phyloP scores from a whole-genome alignment of 2,113 vertebrate genomes.

The Lophotis ruficrista region DNA sequence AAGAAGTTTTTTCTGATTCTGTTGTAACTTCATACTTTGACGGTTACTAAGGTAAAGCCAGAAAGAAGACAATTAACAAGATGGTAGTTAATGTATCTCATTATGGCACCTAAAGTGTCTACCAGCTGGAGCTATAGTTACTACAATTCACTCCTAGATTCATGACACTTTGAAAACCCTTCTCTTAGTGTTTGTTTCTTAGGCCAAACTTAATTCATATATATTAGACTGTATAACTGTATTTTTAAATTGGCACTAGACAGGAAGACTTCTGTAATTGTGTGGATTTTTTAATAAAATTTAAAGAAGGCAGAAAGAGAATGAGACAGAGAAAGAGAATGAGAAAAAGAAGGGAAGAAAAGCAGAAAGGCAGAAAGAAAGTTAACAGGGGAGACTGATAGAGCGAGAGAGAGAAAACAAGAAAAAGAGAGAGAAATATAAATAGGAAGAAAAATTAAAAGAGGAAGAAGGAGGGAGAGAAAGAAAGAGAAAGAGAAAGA shows the following conservation, averaged over 20 bases:
- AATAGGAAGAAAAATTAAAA: no score
- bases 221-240: not conserved
- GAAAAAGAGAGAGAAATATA: not conserved
- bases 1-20: not conserved
- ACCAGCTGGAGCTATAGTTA: not conserved
- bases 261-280: not conserved
- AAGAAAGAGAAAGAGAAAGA: not conserved
- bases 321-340: not conserved
- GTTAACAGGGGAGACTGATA: not conserved
- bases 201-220: not conserved
- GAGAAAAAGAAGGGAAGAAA: not conserved
- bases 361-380: not conserved
- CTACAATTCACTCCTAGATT: not conserved
- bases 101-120: not conserved
- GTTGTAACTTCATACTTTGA: not conserved
- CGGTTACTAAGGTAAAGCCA: not conserved
- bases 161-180: not conserved
- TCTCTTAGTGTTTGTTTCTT: not conserved
- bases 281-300: not conserved
- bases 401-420: not conserved
- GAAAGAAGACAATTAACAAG: not conserved
- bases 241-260: not conserved
- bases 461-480: no score
- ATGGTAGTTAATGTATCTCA: not conserved
- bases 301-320: not conserved